Conservation (phyloP, 2,113 vertebrate genomes). For the Phoenicopterus ruber region DNA sequence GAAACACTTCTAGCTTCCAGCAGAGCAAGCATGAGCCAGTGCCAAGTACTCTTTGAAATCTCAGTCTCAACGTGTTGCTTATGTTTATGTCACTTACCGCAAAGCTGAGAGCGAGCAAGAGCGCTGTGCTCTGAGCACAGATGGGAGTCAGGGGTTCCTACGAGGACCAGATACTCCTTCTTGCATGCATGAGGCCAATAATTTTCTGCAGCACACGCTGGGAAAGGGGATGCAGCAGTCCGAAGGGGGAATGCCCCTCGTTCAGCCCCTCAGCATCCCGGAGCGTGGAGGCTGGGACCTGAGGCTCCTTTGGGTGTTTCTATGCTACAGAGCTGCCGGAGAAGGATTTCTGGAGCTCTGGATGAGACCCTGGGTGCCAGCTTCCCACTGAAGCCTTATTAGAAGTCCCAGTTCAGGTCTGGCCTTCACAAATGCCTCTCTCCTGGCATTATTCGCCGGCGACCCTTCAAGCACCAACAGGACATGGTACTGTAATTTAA, state of each 20-base stretch:
- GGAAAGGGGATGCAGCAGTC: background rate
- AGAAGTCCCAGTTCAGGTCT: background rate
- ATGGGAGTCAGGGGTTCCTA: background rate
- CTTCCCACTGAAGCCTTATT: background rate
- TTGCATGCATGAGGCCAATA: rapidly evolving
- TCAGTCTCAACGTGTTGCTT: background rate
- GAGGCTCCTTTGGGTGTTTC: background rate
- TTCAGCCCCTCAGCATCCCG: background rate
- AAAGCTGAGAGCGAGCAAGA: background rate
- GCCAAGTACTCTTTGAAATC: background rate
- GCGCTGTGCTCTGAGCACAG: rapidly evolving
- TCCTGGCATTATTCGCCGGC: rapidly evolving
- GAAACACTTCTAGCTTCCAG: background rate
- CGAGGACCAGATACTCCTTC: rapidly evolving
- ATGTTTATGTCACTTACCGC: background rate
- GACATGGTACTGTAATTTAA: background rate
- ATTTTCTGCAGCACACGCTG: background rate
- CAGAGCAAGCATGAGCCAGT: background rate
- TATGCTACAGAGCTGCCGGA: background rate
- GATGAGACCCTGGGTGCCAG: background rate
- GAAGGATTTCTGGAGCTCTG: background rate
- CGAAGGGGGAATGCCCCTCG: rapidly evolving
- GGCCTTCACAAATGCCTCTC: background rate
- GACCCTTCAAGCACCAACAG: background rate
- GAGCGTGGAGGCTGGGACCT: background rate